Conservation (phyloP, 2,888 invertebrate genomes). For the Xestoiulus laeticollis region DNA sequence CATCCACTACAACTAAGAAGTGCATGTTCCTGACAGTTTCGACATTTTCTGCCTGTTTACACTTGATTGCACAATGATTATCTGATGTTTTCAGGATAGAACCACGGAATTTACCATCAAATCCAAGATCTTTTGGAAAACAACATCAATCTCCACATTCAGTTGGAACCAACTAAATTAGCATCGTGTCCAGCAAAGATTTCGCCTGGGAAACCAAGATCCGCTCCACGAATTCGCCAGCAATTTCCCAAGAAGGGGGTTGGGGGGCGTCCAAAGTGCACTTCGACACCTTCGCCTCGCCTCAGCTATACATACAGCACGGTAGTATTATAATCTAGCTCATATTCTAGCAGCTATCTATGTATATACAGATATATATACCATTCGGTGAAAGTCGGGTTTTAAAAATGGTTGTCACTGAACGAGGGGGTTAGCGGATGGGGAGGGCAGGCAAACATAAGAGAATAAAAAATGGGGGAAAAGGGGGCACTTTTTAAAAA, state of each 20-base stretch:
- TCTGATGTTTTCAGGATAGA: neutral
- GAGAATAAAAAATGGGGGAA: neutral
- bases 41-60: neutral
- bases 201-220: slow-evolving; percentile 1
- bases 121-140: neutral
- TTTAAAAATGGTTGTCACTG: slow-evolving; percentile 39
- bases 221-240: slow-evolving; percentile 3
- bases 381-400: slow-evolving; percentile 40
- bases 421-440: neutral
- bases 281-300: slow-evolving; percentile 32
- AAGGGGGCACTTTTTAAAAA: neutral
- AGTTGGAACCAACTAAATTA: neutral
- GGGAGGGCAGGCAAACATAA: neutral
- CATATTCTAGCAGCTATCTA: slow-evolving; percentile 30
- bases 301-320: slow-evolving; percentile 41
- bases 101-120: neutral
- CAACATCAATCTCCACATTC: neutral
- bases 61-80: neutral
- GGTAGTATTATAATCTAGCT: slow-evolving; percentile 41
- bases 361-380: slow-evolving; percentile 42
- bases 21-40: no score
- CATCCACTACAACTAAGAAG: neutral
- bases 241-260: neutral
- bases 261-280: neutral
- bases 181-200: neutral